Base-by-base conservation (phyloP, 1,140 invertebrate genomes). In the Heliconius nattereri region DNA sequence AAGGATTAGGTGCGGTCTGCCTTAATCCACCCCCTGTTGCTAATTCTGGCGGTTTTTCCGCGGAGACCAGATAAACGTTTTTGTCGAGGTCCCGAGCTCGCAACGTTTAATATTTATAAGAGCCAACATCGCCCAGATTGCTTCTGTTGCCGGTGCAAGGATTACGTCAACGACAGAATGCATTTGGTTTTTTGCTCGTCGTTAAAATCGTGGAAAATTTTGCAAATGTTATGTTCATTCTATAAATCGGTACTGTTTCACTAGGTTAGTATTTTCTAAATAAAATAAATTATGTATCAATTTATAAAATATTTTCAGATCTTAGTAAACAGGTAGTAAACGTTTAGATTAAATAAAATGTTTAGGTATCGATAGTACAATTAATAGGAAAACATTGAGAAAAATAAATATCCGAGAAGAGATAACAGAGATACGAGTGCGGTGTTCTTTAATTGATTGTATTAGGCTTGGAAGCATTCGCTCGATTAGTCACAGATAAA, bases 1-100 rank as follows among this genome's bases (percentile, higher is more conserved):
- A 92, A 92, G 92, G 93, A 94, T 94, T 94, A 93, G 92, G 89
- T 91, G 93, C 89, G 92, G 92, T 90, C 91, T 89, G 89, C 91
- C 89, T 89, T 92, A 93, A 94, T 93, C 92, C 90, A 90, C 88
- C 92, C 91, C 91, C 87, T 87, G 87, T 89, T 91, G 92, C 92
- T 94, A 94, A 94, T 94, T 93, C 91, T 90, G 89, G 86, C 84
- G 90, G 91, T 94, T 93, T 94, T 94, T 94, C 92, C 86, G 87
- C 87, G 86, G 86, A 90, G 90, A 89, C 88, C 89, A 92, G 91
- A 94, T 93, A 93, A 93, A 92, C 90, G 90, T 92, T 94, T 92
- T 92, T 90, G 89, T 92, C 89, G 86, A 85, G 85, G 86, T 87
- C 86, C 85, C 85, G 81, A 82, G 84, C 85, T 87, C 81, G 79